These are phyloP conservation scores for Cyrtorhinus lividipennis DNA, from an alignment of 1,140 invertebrate species.

Conservation along the genomic window DNA sequence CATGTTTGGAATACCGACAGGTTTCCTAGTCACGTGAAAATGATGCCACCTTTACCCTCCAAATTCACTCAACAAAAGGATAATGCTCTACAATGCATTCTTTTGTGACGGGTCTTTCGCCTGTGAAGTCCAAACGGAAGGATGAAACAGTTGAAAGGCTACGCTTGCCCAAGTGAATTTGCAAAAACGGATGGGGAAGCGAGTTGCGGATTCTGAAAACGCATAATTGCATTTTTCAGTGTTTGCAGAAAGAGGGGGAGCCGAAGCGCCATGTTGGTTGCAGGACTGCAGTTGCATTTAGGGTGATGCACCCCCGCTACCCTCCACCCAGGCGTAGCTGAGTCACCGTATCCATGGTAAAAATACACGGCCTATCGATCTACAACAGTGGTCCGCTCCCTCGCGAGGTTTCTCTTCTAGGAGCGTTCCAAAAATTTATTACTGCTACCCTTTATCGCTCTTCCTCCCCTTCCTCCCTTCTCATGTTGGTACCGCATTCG, in stretches of 20 bases:
- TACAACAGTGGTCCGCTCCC: background rate
- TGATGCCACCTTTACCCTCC: too few species aligned
- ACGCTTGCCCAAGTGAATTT: too few species aligned
- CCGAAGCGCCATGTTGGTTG: background rate
- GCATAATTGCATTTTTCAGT: slow-evolving; percentile 3
- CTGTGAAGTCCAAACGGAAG: too few species aligned
- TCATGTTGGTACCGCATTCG: background rate
- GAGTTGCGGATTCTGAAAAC: background rate
- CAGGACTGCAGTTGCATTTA: slow-evolving; percentile 4
- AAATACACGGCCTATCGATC: slow-evolving; percentile 6
- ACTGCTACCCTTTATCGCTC: background rate
- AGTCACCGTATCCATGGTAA: slow-evolving; percentile 9
- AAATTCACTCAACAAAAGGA: too few species aligned
- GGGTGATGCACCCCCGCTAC: background rate
- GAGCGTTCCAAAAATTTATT: slow-evolving; percentile 1
- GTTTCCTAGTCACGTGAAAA: too few species aligned
- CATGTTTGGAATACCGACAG: too few species aligned
- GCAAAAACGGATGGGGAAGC: background rate
- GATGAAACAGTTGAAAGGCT: too few species aligned
- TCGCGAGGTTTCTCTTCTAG: background rate
- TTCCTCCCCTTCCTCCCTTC: background rate
- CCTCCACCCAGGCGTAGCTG: background rate
- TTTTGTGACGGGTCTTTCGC: too few species aligned
- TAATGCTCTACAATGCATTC: too few species aligned
- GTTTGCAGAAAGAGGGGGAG: background rate